A percentile compares a stretch with the other conserved stretches of the same genome.
Evolutionary conservation across 2,888 invertebrate species (phyloP).

Genomic region (Digitonthophagus gazella): DNA sequence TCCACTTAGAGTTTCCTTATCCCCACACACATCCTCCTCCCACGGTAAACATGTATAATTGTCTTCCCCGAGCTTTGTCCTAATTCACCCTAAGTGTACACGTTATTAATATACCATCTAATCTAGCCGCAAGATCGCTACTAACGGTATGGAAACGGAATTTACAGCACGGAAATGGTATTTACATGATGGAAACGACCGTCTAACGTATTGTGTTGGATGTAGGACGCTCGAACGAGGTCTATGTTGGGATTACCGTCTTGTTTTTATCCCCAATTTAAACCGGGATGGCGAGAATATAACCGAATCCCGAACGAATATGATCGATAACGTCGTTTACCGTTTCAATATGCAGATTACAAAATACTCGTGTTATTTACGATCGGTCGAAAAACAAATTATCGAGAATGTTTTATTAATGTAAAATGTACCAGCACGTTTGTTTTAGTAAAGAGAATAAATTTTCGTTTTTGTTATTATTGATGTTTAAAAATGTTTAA

Average conservation of each 20-base stretch:
- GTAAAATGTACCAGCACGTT: not conserved
- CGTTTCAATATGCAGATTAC: not conserved
- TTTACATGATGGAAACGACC: not conserved
- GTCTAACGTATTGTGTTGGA: not conserved
- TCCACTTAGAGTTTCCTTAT: not conserved
- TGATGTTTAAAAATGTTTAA: too few relatives aligned
- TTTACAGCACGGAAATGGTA: not conserved
- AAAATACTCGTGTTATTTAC: not conserved
- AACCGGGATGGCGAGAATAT: not conserved
- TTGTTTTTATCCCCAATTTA: not conserved
- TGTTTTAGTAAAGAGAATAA: not conserved
- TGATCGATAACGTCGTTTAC: not conserved
- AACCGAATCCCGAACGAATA: not conserved
- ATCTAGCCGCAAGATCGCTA: constrained; percentile 13
- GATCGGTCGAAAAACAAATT: not conserved
- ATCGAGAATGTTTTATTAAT: not conserved
- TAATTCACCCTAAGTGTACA: constrained; percentile 12
- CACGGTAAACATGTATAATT: constrained; percentile 14
- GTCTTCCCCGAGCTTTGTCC: constrained; percentile 13
- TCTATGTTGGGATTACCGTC: not conserved
- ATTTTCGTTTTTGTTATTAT: not conserved
- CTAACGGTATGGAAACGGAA: not conserved
- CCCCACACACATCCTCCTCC: not conserved
- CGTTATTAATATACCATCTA: constrained; percentile 16
- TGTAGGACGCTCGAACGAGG: not conserved